phyloP scores from a whole-genome alignment of 2,888 invertebrate species.

The Thyatira batis region DNA sequence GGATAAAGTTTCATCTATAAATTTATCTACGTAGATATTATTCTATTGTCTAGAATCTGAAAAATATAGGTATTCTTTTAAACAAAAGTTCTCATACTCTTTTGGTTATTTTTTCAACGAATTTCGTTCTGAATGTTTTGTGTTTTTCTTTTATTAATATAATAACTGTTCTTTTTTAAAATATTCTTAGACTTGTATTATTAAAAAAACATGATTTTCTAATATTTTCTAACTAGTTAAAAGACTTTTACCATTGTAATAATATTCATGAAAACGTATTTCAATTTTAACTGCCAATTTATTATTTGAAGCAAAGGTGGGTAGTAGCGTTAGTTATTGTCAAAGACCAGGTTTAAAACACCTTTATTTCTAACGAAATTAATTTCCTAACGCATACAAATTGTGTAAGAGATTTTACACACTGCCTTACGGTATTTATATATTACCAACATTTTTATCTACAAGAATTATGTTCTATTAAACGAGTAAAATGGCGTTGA shows the following conservation, averaged over 20 bases:
- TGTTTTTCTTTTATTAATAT: no score
- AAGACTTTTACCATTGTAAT: neutral
- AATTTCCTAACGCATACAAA: neutral
- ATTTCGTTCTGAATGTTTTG: no score
- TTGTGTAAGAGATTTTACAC: neutral
- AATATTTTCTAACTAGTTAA: neutral
- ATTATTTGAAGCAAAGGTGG: neutral
- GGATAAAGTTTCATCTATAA: no score
- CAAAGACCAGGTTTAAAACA: no score
- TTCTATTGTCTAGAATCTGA: no score
- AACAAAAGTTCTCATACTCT: no score
- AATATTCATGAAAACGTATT: neutral
- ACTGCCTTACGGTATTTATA: neutral
- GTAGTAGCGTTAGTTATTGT: no score
- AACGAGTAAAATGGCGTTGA: neutral
- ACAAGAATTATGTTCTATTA: neutral
- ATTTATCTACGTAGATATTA: no score
- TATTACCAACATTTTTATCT: neutral
- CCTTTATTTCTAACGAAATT: neutral
- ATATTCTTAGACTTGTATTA: neutral
- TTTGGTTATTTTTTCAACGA: no score
- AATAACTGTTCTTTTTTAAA: neutral
- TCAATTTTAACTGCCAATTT: neutral
- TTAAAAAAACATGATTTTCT: neutral
- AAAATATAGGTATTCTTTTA: no score